Evolutionary conservation across 2,797 vertebrate genomes (phyloP).

Genomic region (Cyclura pinguis): DNA sequence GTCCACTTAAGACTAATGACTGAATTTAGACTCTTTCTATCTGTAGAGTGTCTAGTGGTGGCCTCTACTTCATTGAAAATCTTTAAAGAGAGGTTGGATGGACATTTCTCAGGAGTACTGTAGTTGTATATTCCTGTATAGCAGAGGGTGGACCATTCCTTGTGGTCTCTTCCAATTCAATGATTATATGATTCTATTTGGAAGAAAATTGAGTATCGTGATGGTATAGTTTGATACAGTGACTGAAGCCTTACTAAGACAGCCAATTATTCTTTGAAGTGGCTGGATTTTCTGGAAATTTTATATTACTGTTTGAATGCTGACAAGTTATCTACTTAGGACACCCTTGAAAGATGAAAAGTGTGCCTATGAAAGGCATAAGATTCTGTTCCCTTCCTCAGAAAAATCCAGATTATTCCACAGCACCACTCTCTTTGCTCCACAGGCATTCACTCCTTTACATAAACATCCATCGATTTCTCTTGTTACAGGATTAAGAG

Average conservation of each 20-base stretch:
- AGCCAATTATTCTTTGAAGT: not conserved
- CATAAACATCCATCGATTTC: conserved; percentile 3
- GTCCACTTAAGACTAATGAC: too few species aligned
- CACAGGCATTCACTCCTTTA: not conserved
- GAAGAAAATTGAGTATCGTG: not conserved
- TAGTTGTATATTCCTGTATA: too few species aligned
- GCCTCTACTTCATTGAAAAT: too few species aligned
- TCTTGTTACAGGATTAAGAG: conserved; percentile 35
- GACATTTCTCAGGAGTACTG: too few species aligned
- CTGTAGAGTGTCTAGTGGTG: too few species aligned
- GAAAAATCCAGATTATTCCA: not conserved
- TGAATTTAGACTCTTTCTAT: too few species aligned
- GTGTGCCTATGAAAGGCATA: not conserved
- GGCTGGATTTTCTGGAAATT: not conserved
- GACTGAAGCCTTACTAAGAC: not conserved
- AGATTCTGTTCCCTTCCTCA: too few species aligned
- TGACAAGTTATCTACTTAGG: too few species aligned
- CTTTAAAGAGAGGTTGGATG: too few species aligned
- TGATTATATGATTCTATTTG: not conserved
- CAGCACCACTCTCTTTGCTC: not conserved
- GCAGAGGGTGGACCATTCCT: too few species aligned
- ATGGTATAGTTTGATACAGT: not conserved
- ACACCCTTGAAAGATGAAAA: not conserved
- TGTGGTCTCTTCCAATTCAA: too few species aligned
- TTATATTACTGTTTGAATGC: too few species aligned